Evolutionary conservation across 1,140 invertebrate genomes (phyloP), one percentile per base, ranked within the genome.

Genomic region (Lineus longissimus): DNA sequence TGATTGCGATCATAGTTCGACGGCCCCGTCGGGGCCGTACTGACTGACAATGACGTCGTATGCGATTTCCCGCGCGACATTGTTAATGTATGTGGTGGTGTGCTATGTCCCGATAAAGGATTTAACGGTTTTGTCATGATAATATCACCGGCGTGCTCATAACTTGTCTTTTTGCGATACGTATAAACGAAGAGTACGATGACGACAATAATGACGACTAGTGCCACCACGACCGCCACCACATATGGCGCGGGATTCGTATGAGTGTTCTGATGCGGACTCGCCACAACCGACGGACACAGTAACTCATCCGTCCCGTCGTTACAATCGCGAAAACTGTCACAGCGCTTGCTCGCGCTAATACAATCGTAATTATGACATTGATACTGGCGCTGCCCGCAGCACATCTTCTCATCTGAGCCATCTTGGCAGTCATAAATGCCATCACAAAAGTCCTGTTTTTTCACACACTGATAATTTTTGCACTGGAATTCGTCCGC

Each of bases 291-390:
- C 22, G 58, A 13, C 15, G 86, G 51, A 95, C 90, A 0, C 7
- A 95, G 89, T 89, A 1, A 91, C 1, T 94, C 92, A 76, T 95
- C 92, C 0, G 87, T 88, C 33, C 84, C 82, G 77, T 94, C 91
- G 0, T 84, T 85, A 72, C 92, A 95, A 69, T 94, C 90, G 7
- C 67, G 45, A n/a, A 54, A 61, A 17, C 77, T 72, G 75, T 87
- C 84, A 80, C 88, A 88, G 30, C 57, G 19, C 61, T 57, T 63
- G 13, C 22, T 25, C 56, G 22, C 19, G n/a, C 22, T 25, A 22
- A 58, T 40, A 27, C 56, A 58, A 6, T 51, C 19, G n/a, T 23
- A 51, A 27, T 51, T 51, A 19, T 51, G n/a, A 27, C 47, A 51
- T 19, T 27, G 47, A 51, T 7, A 51, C 47, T 51, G 47, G n/a